Evolutionary conservation across 2,888 invertebrate species (phyloP).

Genomic region (Cabera pusaria): DNA sequence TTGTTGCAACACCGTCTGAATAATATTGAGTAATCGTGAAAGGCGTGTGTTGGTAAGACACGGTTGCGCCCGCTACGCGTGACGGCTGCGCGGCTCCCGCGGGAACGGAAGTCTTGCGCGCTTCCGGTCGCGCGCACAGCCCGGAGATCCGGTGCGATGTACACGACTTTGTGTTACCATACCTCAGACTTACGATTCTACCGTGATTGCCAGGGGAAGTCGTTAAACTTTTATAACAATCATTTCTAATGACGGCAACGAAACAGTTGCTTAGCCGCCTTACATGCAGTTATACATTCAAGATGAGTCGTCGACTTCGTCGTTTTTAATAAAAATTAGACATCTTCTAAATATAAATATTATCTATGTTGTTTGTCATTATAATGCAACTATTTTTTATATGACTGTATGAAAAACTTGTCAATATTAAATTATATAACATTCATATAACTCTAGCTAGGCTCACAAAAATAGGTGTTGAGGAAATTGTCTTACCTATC

Average conservation of each 20-base stretch:
- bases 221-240: slow-evolving; percentile 13
- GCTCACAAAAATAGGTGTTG: no score
- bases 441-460: no score
- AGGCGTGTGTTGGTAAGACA: slow-evolving; percentile 54
- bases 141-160: slow-evolving; percentile 73
- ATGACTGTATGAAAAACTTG: no score
- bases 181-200: slow-evolving; percentile 19
- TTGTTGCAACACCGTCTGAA: slow-evolving; percentile 28
- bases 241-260: slow-evolving; percentile 10
- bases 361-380: no score
- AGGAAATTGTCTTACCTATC: no score
- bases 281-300: no score
- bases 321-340: no score
- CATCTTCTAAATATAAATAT: no score
- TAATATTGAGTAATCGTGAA: slow-evolving; percentile 47
- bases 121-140: slow-evolving; percentile 63
- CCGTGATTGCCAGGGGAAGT: slow-evolving; percentile 20
- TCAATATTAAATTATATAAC: no score
- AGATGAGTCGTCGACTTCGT: no score
- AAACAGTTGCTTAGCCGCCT: neutral
- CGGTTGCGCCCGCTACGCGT: slow-evolving; percentile 58
- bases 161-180: slow-evolving; percentile 38
- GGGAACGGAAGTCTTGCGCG: slow-evolving; percentile 81
- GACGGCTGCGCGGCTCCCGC: slow-evolving; percentile 77
- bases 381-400: no score